Base-by-base conservation (phyloP, 1,140 invertebrate species). In the Drosophila auraria region DNA sequence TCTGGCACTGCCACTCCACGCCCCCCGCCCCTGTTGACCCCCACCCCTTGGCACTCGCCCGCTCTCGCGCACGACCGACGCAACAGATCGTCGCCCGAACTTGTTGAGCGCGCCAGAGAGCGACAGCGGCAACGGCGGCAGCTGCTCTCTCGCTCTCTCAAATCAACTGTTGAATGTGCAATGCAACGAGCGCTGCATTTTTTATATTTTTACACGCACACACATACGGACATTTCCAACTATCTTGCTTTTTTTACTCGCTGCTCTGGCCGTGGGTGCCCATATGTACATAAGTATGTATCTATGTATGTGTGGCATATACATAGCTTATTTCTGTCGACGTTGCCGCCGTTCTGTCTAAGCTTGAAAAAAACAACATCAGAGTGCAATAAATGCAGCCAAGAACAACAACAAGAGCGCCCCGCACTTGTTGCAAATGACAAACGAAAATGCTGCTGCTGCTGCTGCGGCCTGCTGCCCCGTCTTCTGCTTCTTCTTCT, bases 111-210 rank as follows among this genome's bases (percentile, higher is more conserved):
- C 64, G 47, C 56, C 33, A 54, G 61, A 59, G 61, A 60, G 53
- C 75, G 61, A 51, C 51, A 53, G 25, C 50, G 59, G 62, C 51
- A 53, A 20, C 50, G 59, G 62, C 54, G 42, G 30, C 77, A 14
- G 60, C 60, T 51, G 51, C 60, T 75, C 58, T 73, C 68, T 50
- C 20, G n/a, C 44, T 58, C 75, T 38, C 44, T 59, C 50, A 72
- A 87, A 87, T 87, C 83, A 87, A 89, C 84, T 89, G 86, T 90
- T 90, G 86, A 90, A 90, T 84, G 79, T 76, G 78, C 75, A 84
- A 81, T 75, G 83, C 71, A 66, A 60, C 58, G 68, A 75, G 68
- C 58, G 60, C 47, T 79, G 77, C 76, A 72, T 79, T 79, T 79
- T 80, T 74, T 80, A 54, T 71, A 56, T 80, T 58, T 80, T 38